These are phyloP conservation scores for Seira sanloemensis DNA, from an alignment of 2,888 invertebrate species.

Conservation along the genomic window DNA sequence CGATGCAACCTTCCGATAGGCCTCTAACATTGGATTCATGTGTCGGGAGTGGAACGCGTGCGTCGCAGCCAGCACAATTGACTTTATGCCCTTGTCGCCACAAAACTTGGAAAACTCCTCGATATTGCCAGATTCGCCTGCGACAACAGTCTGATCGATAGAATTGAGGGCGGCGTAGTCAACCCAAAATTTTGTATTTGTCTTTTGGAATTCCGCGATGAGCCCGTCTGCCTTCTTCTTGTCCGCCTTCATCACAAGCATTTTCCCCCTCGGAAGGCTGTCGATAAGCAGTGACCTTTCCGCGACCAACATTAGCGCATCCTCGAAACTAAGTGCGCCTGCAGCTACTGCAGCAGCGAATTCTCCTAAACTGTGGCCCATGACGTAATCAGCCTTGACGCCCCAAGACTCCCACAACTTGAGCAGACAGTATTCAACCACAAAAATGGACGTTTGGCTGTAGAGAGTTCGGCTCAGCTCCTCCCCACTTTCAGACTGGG, in stretches of 20 bases:
- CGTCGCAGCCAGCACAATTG: slow-evolving; percentile 34
- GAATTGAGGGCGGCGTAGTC: slow-evolving; percentile 64
- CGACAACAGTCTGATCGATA: slow-evolving; percentile 62
- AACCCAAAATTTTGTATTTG: slow-evolving; percentile 27
- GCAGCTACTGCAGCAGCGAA: slow-evolving; percentile 64
- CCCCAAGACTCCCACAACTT: slow-evolving; percentile 61
- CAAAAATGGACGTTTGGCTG: slow-evolving; percentile 63
- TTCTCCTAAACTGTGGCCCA: slow-evolving; percentile 66
- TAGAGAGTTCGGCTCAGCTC: slow-evolving; percentile 54
- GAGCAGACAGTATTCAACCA: slow-evolving; percentile 55
- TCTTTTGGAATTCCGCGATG: neutral
- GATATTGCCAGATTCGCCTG: slow-evolving; percentile 34
- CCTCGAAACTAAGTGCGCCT: slow-evolving; percentile 48
- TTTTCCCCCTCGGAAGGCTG: slow-evolving; percentile 52
- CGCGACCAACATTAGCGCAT: slow-evolving; percentile 59
- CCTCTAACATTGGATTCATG: slow-evolving; percentile 62
- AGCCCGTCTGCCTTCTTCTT: slow-evolving; percentile 12
- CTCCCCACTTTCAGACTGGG: too few species aligned
- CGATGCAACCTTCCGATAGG: slow-evolving; percentile 22
- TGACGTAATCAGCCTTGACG: slow-evolving; percentile 53
- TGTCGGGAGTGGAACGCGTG: slow-evolving; percentile 59
- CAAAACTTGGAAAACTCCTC: neutral
- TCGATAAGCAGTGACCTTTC: slow-evolving; percentile 63
- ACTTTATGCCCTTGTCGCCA: slow-evolving; percentile 19
- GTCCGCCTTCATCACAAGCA: slow-evolving; percentile 61